Evolutionary conservation across 2,797 vertebrate species (phyloP), one percentile per base, ranked within the genome.

Genomic region (Eospalax fontanierii): DNA sequence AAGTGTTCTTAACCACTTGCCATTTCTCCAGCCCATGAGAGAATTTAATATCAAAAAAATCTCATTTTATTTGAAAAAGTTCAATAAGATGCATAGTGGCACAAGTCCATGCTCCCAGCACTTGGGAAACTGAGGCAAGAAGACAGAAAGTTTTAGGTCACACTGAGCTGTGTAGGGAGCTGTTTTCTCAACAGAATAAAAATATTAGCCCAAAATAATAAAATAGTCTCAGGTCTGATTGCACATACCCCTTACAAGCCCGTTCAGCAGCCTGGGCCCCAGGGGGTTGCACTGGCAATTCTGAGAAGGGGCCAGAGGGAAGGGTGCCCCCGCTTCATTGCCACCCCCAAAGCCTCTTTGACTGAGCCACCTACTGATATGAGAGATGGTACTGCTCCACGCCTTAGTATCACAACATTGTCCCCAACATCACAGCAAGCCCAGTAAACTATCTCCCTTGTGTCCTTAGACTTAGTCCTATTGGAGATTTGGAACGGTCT

Each of bases 321-420:
- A 78, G 21, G 63, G 50, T 54, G 46, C 9, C 61, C 46, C 19
- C 81, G 8, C 7, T 16, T 35, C 46, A 68, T 46, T 65, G 86
- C 33, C 46, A 85, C 40, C 26, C 33, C 91, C 71, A 89, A 70
- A 86, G 75, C 46, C 57, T 92, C 70, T 92, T 35, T 63, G 46
- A 66, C 40, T 4, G 43, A 87, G 57, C 28, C 63, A 85, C 30
- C 65, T 38, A 71, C 15, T 9, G 11, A 87, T 50, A 0, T 22
- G 61, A 90, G 43, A 81, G 24, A 61, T 22, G 24, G 33, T 63
- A 22, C 38, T 54, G 19, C 30, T 88, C 95, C 89, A 94, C 90
- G 74, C 79, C n/a, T 74, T 46, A 79, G 3, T 66, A 50, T 61
- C n/a, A 87, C 38, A 86, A 79, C 94, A 68, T 54, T 46, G 40